phyloP scores from a whole-genome alignment of 2,797 vertebrate species.

The Poliocrania exsul region DNA sequence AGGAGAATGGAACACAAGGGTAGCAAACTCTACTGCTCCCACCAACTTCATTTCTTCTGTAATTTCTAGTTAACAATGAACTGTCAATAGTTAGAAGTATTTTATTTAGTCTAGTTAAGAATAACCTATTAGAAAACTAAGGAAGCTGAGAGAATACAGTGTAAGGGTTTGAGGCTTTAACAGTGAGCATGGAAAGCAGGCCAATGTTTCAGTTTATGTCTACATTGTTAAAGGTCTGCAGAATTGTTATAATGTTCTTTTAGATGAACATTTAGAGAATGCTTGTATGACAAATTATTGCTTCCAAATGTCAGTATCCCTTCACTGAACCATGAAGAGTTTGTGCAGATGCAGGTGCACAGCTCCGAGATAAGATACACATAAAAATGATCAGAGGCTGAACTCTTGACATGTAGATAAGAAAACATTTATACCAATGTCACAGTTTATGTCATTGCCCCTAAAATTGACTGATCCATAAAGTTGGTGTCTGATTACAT shows the following conservation, averaged over 20 bases:
- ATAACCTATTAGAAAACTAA: neutral
- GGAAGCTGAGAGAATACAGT: neutral
- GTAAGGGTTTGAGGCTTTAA: neutral
- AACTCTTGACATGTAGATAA: neutral
- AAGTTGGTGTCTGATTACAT: neutral
- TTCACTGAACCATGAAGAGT: neutral
- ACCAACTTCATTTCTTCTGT: neutral
- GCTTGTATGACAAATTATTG: neutral
- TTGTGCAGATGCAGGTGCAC: neutral
- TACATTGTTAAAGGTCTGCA: neutral
- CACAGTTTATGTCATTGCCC: neutral
- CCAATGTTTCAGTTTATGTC: neutral
- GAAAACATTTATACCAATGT: neutral
- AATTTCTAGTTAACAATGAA: neutral
- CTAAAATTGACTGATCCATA: neutral
- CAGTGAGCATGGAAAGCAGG: neutral
- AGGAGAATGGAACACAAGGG: neutral
- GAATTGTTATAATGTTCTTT: neutral
- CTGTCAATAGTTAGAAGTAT: neutral
- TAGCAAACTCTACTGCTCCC: neutral
- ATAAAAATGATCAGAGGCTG: neutral
- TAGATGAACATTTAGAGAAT: neutral
- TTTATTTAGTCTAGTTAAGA: neutral
- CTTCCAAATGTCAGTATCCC: neutral
- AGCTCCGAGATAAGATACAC: neutral